Conservation (phyloP, 2,888 invertebrate species). For the Sialis lutaria region DNA sequence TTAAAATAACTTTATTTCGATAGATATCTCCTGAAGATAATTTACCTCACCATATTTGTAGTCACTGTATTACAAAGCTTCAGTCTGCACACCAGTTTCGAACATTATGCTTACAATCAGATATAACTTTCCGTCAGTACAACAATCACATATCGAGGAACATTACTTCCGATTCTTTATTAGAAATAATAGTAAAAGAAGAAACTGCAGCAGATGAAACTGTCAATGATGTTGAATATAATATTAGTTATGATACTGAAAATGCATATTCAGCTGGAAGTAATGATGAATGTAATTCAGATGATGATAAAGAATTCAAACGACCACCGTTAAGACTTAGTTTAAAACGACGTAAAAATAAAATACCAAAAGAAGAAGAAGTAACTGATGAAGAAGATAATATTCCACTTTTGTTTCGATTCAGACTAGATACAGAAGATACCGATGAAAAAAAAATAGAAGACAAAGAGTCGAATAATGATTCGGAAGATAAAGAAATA, state of each 20-base stretch:
- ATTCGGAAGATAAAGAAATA: not conserved
- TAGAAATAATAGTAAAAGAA: not conserved
- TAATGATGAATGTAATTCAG: not conserved
- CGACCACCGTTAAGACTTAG: not conserved
- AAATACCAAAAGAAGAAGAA: not conserved
- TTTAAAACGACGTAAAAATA: not conserved
- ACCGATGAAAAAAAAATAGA: not conserved
- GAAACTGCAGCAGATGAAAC: not conserved
- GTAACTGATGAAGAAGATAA: not conserved
- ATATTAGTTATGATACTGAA: not conserved
- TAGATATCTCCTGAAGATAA: not conserved
- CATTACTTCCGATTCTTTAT: not conserved
- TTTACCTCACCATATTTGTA: constrained; percentile 1
- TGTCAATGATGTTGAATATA: not conserved
- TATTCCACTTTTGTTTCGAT: not conserved
- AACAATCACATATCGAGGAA: not conserved
- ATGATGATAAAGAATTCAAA: not conserved
- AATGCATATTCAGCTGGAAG: not conserved
- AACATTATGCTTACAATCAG: constrained; percentile 1
- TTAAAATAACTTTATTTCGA: not conserved
- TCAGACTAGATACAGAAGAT: not conserved
- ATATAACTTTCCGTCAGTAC: not conserved
- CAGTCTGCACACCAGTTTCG: not conserved
- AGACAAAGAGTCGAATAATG: not conserved
- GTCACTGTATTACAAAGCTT: constrained; percentile 1